These are phyloP conservation scores for Macquaria ambigua DNA, from an alignment of 2,113 vertebrate species.

Conservation along the genomic window DNA sequence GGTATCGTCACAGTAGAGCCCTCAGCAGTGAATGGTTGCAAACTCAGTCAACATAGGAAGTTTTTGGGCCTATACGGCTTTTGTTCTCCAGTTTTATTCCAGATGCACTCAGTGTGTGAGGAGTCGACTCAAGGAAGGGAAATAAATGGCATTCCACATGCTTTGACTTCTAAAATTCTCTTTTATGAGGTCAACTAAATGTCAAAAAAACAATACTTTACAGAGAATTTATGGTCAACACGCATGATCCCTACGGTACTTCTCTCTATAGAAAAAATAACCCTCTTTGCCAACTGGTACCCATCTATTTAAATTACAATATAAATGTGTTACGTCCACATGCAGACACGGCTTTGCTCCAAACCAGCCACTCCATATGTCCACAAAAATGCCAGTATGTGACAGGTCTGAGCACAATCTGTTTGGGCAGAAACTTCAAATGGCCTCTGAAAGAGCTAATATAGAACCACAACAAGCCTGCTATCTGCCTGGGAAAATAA, in stretches of 20 bases:
- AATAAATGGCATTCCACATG: background rate
- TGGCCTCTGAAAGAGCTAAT: background rate
- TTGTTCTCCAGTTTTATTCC: background rate
- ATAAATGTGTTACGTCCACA: constrained; percentile 12
- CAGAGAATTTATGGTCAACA: background rate
- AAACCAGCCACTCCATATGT: background rate
- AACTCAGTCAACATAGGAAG: background rate
- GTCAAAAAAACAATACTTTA: background rate
- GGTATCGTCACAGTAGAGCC: constrained; percentile 19
- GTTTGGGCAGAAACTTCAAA: constrained; percentile 15
- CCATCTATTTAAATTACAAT: constrained; percentile 6
- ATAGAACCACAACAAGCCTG: background rate
- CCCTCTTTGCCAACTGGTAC: constrained; percentile 1
- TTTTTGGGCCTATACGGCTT: background rate
- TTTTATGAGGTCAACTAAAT: background rate
- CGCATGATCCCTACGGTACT: background rate
- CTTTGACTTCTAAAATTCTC: background rate
- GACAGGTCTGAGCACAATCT: constrained; percentile 12
- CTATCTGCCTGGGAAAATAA: constrained; percentile 1
- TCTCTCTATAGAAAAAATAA: background rate
- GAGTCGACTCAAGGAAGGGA: background rate
- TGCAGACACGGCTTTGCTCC: background rate
- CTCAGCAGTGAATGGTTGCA: background rate
- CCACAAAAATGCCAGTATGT: background rate
- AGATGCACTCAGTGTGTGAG: background rate